phyloP scores from a whole-genome alignment of 2,888 invertebrate species.

The Meta bourneti region DNA sequence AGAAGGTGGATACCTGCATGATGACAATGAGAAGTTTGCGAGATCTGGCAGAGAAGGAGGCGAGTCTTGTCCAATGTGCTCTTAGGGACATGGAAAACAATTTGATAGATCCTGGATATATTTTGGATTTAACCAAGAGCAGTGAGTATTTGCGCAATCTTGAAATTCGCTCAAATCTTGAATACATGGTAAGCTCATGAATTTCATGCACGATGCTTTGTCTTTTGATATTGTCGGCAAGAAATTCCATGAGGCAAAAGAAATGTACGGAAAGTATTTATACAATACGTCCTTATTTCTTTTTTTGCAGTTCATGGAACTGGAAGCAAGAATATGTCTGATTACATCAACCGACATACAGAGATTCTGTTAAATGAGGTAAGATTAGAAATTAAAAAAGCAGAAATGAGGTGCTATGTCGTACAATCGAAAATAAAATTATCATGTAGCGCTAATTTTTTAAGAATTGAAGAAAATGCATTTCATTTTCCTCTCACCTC shows the following conservation, averaged over 20 bases:
- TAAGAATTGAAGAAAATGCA: no score
- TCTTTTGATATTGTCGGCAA: no score
- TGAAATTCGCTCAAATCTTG: no score
- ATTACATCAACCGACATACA: constrained; percentile 62
- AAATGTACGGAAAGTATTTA: not conserved
- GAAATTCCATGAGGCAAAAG: no score
- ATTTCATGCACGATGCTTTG: no score
- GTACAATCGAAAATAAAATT: no score
- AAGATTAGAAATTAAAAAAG: not conserved
- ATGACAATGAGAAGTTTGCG: constrained; percentile 52
- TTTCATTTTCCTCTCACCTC: no score
- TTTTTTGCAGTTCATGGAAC: constrained; percentile 55
- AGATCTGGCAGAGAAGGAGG: constrained; percentile 63
- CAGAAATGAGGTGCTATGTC: no score
- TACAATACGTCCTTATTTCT: not conserved
- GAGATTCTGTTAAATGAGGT: constrained; percentile 73
- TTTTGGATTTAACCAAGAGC: constrained; percentile 61
- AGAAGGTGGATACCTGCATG: constrained; percentile 40
- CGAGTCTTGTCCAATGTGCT: constrained; percentile 53
- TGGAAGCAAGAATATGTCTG: constrained; percentile 56
- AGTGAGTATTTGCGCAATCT: constrained; percentile 34
- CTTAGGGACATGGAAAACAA: constrained; percentile 57
- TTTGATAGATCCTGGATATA: constrained; percentile 68
- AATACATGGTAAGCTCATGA: no score
- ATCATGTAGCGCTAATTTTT: no score